Conservation (phyloP, 2,888 invertebrate species). For the Macrophya alboannulata region DNA sequence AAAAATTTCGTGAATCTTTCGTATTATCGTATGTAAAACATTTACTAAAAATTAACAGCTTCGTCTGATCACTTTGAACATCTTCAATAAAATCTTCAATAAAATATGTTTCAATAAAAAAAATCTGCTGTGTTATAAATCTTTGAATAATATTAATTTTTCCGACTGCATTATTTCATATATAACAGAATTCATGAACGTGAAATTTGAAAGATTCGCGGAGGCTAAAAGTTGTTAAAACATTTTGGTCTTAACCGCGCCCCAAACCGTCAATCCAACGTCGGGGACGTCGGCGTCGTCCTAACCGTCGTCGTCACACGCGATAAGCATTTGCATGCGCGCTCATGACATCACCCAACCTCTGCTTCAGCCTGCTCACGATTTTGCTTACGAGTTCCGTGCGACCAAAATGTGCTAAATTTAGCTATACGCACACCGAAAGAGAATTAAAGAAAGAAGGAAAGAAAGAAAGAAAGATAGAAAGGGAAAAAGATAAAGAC, state of each 20-base stretch:
- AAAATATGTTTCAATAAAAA: not conserved
- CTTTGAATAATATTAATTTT: too few species aligned
- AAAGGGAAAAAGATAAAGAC: constrained; percentile 46
- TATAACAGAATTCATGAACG: too few species aligned
- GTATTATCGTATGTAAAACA: not conserved
- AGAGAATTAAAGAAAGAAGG: constrained; percentile 57
- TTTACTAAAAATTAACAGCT: not conserved
- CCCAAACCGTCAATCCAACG: not conserved
- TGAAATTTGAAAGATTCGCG: not conserved
- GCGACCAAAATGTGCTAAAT: constrained; percentile 58
- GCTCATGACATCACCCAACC: constrained; percentile 57
- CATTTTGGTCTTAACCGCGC: not conserved
- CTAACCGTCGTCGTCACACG: constrained; percentile 46
- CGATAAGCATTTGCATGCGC: constrained; percentile 56
- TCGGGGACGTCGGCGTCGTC: constrained; percentile 32
- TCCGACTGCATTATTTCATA: too few species aligned
- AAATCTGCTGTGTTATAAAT: not conserved
- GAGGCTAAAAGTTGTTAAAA: not conserved
- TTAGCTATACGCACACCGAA: constrained; percentile 52
- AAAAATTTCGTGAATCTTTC: not conserved
- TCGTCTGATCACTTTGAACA: not conserved
- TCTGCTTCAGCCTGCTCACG: constrained; percentile 19
- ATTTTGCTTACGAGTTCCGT: constrained; percentile 40
- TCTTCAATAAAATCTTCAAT: too few species aligned
- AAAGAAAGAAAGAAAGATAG: constrained; percentile 22